Percentiles rank a stretch among this genome's conserved stretches.
Conservation (phyloP, 2,888 invertebrate species). For the Quadroppia sp. region DNA sequence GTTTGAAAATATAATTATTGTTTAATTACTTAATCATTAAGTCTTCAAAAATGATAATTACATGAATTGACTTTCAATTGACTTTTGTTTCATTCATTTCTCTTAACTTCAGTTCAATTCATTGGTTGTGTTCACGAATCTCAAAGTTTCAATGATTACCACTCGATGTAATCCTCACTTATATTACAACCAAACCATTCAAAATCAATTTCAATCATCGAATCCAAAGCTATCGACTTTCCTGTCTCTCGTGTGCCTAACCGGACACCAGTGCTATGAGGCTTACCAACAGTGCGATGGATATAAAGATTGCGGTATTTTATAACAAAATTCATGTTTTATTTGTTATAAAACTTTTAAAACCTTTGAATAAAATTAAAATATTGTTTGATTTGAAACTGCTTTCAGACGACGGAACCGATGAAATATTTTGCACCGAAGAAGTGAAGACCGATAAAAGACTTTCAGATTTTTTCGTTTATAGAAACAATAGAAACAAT, state of each 20-base stretch:
- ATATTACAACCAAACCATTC: constrained; percentile 20
- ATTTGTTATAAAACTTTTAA: too few species aligned
- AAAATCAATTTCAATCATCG: constrained; percentile 11
- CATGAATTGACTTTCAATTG: not conserved
- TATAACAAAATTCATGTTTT: too few species aligned
- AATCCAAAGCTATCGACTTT: constrained; percentile 29
- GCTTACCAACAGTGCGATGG: constrained; percentile 54
- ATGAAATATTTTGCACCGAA: constrained; percentile 54
- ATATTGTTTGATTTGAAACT: too few species aligned
- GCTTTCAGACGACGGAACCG: constrained; percentile 50
- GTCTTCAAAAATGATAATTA: not conserved
- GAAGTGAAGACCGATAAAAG: constrained; percentile 49
- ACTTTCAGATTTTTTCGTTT: constrained; percentile 50
- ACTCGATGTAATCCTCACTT: constrained; percentile 38
- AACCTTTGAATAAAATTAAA: too few species aligned
- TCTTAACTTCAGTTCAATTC: constrained; percentile 51
- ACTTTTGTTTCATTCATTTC: not conserved
- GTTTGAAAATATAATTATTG: not conserved
- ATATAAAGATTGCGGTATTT: constrained; percentile 52
- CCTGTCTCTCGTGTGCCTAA: constrained; percentile 39
- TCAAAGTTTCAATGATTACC: constrained; percentile 49
- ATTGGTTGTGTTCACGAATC: constrained; percentile 55
- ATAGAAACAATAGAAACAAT: constrained; percentile 49
- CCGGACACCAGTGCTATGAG: constrained; percentile 44
- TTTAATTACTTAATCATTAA: too few species aligned